Base-by-base conservation (phyloP, 1,140 invertebrate genomes). In the Cheumatopsyche charites region DNA sequence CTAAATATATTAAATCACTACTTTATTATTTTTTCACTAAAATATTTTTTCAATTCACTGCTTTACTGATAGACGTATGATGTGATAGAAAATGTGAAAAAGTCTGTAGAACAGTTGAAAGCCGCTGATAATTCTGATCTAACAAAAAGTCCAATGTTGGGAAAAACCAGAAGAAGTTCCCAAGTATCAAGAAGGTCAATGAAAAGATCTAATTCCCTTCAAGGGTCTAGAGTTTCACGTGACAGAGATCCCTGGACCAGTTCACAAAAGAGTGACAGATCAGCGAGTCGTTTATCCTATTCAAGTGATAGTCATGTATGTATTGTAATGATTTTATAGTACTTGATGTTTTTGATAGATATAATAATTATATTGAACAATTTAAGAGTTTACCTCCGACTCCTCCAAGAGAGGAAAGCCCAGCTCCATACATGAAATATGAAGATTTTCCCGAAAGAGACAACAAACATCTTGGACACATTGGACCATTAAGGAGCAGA, bases 281-380 rank as follows among this genome's bases (percentile, higher is more conserved):
- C 88, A 13, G 82, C 87, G n/a, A 89, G 88, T 79, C 79, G 88
- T 71, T 86, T 88, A 41, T 90, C 88, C 0, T 82, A 89, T 55
- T 87, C 87, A 17, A 88, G 87, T 73, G 89, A 90, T 77, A 88
- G 87, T 0, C 86, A 89, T 77, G 88, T 90, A 79, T 80, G 76
- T 76, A 19, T 63, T 43, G 68, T 45, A 49, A 68, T 17, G 52
- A n/a, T 67, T 17, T 70, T 13, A 67, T 4, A 21, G 7, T 61
- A 19, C 47, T 52, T 19, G 7, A 9, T 25, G 55, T 47, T 47
- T n/a, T n/a, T 13, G 11, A 3, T 47, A 47, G 12, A 43, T 65
- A 36, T 42, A 26, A 36, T 43, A 52, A 15, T 66, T 15, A 6
- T 3, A 17, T 17, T 70, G 25, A 25, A 23, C 43, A n/a, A 52